Base-by-base conservation (phyloP, 2,888 invertebrate genomes). In the Margaritifera margaritifera region DNA sequence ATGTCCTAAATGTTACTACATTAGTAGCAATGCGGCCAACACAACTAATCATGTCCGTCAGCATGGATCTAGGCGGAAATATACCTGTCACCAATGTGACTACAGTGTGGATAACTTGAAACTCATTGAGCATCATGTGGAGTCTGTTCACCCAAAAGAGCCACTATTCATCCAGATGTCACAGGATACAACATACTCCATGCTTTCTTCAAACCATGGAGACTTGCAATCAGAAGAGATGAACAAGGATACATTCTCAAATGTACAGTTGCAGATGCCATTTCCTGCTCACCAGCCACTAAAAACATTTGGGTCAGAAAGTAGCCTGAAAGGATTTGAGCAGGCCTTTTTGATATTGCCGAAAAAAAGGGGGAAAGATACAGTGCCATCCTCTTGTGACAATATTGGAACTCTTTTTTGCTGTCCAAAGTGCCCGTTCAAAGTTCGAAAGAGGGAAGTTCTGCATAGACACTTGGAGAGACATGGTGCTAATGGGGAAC, bases 1-100 rank as follows among this genome's bases (percentile, higher is more conserved):
- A 62, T 93, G 93, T 79, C 92, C 93, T 5, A 80, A 80, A 24
- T 87, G 87, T 72, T 68, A 79, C 15, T 86, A 81, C 68, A 77
- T 82, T 56, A 83, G 81, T 62, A 74, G 68, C 54, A 85, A 84
- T 73, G 79, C 82, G 6, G 79, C 84, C 6, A 80, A 82, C 61
- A 79, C 82, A 20, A 68, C 76, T 6, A 82, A 83, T 68, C 85
- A 86, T 71, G 76, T 72, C 19, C 75, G 76, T 57, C 83, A 85
- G 63, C 85, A 84, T 69, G 83, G 79, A 19, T 71, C 75, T 6
- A 80, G 80, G 57, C 71, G 78, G 20, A 80, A 78, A 62, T 85
- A 80, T 72, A 78, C 78, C 42, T 86, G 86, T 70, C 75, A 79
- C 50, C 71, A 80, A 62, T 87, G 87, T 72, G 83, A 84, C 65